A percentile compares a stretch with the other conserved stretches of the same genome.
phyloP scores from a whole-genome alignment of 2,113 vertebrate species.

The Garra rufa region DNA sequence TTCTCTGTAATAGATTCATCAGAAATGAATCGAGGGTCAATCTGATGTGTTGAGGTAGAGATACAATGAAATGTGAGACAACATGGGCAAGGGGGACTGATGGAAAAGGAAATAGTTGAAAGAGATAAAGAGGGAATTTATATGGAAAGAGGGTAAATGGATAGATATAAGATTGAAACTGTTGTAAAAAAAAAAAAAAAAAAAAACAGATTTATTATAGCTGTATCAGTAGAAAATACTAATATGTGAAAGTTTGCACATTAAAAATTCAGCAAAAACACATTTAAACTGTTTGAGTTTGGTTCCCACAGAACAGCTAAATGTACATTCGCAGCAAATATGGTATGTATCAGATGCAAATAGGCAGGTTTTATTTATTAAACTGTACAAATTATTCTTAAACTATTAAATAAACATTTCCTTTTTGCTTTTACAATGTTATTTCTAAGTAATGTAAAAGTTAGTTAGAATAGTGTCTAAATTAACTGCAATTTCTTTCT shows the following conservation, averaged over 20 bases:
- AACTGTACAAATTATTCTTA: neutral
- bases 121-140: slow-evolving; percentile 10
- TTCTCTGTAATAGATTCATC: slow-evolving; percentile 5
- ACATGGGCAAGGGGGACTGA: slow-evolving; percentile 3
- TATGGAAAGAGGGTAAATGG: neutral
- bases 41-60: slow-evolving; percentile 39
- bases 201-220: neutral
- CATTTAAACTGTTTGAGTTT: neutral
- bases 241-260: neutral
- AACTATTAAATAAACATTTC: neutral
- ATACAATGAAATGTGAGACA: slow-evolving; percentile 38
- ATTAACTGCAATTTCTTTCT: too few species aligned
- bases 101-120: slow-evolving; percentile 28
- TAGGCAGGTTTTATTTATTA: neutral
- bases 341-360: neutral
- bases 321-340: neutral
- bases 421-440: too few species aligned
- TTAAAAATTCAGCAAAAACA: neutral
- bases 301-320: neutral
- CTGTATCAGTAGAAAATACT: neutral
- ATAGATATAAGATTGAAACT: neutral
- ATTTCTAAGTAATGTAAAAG: too few species aligned
- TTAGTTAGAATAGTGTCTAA: too few species aligned
- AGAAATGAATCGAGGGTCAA: slow-evolving; percentile 28
- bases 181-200: neutral